Evolutionary conservation across 2,888 invertebrate species (phyloP), one percentile per base, ranked within the genome.

Genomic region (Aleiodes testaceus): DNA sequence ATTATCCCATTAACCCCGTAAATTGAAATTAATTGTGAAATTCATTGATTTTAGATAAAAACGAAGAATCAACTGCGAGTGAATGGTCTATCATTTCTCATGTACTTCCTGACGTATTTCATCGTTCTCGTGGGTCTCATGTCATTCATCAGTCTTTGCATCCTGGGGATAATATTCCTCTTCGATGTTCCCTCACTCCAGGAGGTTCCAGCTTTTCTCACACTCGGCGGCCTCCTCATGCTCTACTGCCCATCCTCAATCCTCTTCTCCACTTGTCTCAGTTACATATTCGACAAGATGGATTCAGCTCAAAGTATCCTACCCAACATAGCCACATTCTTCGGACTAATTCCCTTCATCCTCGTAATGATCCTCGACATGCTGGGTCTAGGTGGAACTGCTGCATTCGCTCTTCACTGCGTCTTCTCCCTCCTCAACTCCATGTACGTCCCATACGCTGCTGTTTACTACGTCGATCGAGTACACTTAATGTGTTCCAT

Each of bases 271-370:
- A 93, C 95, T 0, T 92, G 93, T 77, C 88, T 94, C 44, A 94
- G 95, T 30, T 95, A 95, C 82, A 89, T 94, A 65, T 96, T 96
- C 85, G 93, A 94, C 85, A 94, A 93, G 82, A 92, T 92, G 89
- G 95, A 95, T 83, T 94, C 94, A 3, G 95, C 95, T 0, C 94
- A 94, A 82, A 92, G 93, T 72, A 92, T 95, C 76, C 89, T 94
- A 86, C 94, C 94, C 0, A 94, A 94, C 81, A 91, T 94, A 26
- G 92, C 92, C 12, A 93, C 93, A 0, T 92, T 93, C 88, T 88
- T 93, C 47, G 94, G 95, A 0, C 90, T 94, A 63, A 89, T 95
- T 75, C 94, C 95, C 0, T 95, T 94, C 82, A 88, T 93, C 16
- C 83, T 93, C 44, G 94, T 95, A 1, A 91, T 92, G 64, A 89